Evolutionary conservation across 1,140 invertebrate species (phyloP).

Genomic region (Cyphomyrmex costatus): DNA sequence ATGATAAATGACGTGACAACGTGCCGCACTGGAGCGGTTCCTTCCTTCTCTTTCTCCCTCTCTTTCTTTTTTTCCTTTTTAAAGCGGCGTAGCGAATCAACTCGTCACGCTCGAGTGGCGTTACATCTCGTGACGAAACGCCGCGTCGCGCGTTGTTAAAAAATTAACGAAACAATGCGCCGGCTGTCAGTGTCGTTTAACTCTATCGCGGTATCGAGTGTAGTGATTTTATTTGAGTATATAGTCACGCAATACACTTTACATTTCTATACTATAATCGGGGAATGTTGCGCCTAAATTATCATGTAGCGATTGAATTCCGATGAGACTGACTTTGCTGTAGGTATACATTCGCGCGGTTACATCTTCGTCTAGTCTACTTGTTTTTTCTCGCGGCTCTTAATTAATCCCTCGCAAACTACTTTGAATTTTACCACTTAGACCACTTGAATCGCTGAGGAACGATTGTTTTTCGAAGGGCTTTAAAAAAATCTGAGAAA

Average conservation of each 20-base stretch:
- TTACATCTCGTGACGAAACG: slow-evolving; percentile 59
- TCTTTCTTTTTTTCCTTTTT: slow-evolving; percentile 18
- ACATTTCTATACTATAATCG: not conserved
- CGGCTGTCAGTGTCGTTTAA: slow-evolving; percentile 35
- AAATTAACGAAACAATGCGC: slow-evolving; percentile 71
- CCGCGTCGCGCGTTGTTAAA: slow-evolving; percentile 63
- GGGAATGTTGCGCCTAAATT: not conserved
- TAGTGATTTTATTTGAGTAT: not conserved
- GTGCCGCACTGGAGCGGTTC: slow-evolving; percentile 25
- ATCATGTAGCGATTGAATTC: not conserved
- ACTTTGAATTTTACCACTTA: no score
- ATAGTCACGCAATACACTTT: not conserved
- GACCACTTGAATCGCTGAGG: no score
- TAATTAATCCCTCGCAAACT: not conserved
- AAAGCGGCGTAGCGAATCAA: slow-evolving; percentile 70
- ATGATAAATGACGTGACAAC: slow-evolving; percentile 73
- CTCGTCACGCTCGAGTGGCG: slow-evolving; percentile 60
- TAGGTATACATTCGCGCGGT: no score
- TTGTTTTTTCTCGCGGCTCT: not conserved
- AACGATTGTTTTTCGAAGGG: no score
- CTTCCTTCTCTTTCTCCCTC: slow-evolving; percentile 3
- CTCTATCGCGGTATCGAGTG: slow-evolving; percentile 18
- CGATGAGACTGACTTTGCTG: not conserved
- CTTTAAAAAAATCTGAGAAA: no score
- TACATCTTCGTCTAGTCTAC: not conserved